phyloP scores from a whole-genome alignment of 1,140 invertebrate species.

The Pseudomyrmex pallidus region DNA sequence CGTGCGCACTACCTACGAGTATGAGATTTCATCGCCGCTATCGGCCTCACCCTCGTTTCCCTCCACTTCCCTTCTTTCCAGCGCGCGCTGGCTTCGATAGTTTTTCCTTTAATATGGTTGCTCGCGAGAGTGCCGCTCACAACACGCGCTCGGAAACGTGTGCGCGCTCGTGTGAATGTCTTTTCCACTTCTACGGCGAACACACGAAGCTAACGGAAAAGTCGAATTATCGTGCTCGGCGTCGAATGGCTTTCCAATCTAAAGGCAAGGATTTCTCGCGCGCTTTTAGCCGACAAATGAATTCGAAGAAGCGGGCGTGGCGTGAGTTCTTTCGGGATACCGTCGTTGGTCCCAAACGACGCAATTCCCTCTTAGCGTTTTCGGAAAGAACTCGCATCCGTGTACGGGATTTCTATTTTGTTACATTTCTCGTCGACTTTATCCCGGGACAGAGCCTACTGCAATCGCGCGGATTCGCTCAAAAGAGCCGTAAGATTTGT shows the following conservation, averaged over 20 bases:
- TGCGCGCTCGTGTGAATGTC: constrained; percentile 30
- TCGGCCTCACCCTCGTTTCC: constrained; percentile 10
- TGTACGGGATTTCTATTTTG: constrained; percentile 49
- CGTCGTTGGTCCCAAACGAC: constrained; percentile 5
- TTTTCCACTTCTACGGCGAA: constrained; percentile 50
- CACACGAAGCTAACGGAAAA: constrained; percentile 62
- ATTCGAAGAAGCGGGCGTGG: constrained; percentile 55
- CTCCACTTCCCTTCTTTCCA: background rate
- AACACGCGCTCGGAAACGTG: constrained; percentile 16
- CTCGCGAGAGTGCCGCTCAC: background rate
- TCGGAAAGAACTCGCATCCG: constrained; percentile 28
- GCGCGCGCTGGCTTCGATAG: constrained; percentile 13
- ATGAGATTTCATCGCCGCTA: constrained; percentile 41
- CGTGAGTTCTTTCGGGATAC: constrained; percentile 17
- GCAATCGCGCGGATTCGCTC: constrained; percentile 18
- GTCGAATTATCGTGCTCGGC: constrained; percentile 68
- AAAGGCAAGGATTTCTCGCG: constrained; percentile 61
- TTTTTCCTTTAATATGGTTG: constrained; percentile 45
- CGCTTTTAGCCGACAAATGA: constrained; percentile 71
- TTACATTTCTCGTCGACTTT: constrained; percentile 37
- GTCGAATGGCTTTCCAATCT: constrained; percentile 71
- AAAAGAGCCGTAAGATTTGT: constrained; percentile 27
- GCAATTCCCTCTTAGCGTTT: constrained; percentile 46
- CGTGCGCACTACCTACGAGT: constrained; percentile 27
- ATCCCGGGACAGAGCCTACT: constrained; percentile 14